These are phyloP conservation scores for Smittia aterrima DNA, from an alignment of 2,888 invertebrate species.

Conservation along the genomic window DNA sequence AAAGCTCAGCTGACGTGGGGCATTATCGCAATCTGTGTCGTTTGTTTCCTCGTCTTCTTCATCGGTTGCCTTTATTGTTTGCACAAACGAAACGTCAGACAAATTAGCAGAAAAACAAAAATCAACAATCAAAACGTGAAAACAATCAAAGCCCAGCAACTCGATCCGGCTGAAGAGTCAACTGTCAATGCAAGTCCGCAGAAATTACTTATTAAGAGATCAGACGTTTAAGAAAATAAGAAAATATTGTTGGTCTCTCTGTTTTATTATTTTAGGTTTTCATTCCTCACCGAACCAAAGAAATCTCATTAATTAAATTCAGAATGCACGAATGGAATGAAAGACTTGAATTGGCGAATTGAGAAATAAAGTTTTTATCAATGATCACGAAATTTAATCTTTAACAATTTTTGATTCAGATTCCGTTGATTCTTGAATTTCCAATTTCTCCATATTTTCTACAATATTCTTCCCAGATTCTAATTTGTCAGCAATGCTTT, in stretches of 20 bases:
- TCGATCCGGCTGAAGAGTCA: neutral
- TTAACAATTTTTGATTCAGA: neutral
- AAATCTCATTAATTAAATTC: conserved; percentile 24
- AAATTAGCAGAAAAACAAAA: conserved; percentile 19
- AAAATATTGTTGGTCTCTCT: neutral
- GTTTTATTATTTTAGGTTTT: neutral
- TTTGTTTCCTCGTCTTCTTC: conserved; percentile 56
- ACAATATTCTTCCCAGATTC: too few relatives aligned
- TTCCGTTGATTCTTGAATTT: neutral
- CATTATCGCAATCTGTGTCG: conserved; percentile 55
- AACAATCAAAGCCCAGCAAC: neutral
- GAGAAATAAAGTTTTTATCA: neutral
- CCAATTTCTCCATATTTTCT: neutral
- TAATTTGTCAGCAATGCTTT: neutral
- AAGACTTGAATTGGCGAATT: neutral
- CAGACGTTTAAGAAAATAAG: neutral
- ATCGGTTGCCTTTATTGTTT: conserved; percentile 48
- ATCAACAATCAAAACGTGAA: conserved; percentile 13
- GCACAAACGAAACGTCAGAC: conserved; percentile 30
- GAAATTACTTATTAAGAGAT: conserved; percentile 31
- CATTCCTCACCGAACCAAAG: conserved; percentile 22
- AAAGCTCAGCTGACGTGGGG: conserved; percentile 54
- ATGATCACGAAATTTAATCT: neutral
- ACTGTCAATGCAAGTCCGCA: neutral
- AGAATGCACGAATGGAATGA: neutral